Conservation (phyloP, 2,797 vertebrate species). For the Diglossa cyanea region DNA sequence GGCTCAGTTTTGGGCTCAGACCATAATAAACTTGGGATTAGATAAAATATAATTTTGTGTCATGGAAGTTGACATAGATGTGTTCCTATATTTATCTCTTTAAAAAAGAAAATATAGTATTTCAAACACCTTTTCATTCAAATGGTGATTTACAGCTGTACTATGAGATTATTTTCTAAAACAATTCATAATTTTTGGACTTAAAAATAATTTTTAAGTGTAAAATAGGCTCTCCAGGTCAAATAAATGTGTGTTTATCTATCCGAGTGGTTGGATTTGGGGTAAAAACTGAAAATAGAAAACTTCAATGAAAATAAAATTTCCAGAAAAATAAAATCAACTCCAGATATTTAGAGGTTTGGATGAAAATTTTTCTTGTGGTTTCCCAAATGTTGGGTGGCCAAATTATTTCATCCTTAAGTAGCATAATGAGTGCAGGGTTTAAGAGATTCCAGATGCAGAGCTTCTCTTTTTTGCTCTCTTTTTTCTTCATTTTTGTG, state of each 20-base stretch:
- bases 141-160: fast-evolving
- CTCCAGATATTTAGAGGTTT: neutral
- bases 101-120: neutral
- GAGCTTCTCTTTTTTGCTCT: neutral
- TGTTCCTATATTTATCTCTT: neutral
- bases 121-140: neutral
- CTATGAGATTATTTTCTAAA: neutral
- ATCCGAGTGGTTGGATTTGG: fast-evolving
- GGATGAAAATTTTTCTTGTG: neutral
- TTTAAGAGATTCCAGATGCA: neutral
- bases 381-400: neutral
- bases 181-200: neutral
- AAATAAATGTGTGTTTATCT: neutral
- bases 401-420: neutral
- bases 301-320: neutral
- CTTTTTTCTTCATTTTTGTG: neutral
- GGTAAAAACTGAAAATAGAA: neutral
- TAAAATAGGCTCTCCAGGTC: neutral
- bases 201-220: neutral
- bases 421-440: neutral
- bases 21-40: neutral
- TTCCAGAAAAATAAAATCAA: neutral
- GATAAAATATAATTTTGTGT: neutral
- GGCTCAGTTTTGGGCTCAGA: neutral
- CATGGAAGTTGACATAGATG: neutral